phyloP scores from a whole-genome alignment of 37 sponge, comb jelly and placozoan species.

The Sycon ciliatum region DNA sequence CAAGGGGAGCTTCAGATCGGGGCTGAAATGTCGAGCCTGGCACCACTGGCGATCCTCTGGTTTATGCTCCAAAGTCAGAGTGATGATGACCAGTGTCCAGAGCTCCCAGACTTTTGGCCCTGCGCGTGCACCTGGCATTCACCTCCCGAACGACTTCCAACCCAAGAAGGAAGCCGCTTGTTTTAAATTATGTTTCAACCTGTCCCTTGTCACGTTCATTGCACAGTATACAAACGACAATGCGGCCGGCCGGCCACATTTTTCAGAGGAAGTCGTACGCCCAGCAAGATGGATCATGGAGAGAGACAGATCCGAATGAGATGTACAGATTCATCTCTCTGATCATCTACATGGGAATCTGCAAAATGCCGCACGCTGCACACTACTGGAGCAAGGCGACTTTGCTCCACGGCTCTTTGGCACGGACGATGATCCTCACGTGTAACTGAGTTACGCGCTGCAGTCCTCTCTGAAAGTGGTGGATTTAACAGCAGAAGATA shows the following conservation, averaged over 20 bases:
- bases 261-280: not conserved
- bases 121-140: too few species aligned
- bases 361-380: not conserved
- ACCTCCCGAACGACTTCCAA: too few species aligned
- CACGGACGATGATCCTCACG: not conserved
- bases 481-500: not conserved
- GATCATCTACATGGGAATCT: slow-evolving; percentile 6
- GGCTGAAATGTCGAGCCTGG: too few species aligned
- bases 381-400: slow-evolving; percentile 10
- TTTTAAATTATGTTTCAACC: not conserved
- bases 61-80: too few species aligned
- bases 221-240: not conserved
- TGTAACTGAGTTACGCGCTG: slow-evolving; percentile 1
- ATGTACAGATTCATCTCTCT: not conserved
- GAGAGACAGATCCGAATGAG: not conserved
- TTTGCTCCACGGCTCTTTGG: not conserved
- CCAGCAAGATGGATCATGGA: not conserved
- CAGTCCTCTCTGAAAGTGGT: slow-evolving; percentile 1
- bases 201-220: not conserved
- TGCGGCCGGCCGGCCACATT: not conserved
- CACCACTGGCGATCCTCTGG: too few species aligned
- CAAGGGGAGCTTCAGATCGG: too few species aligned
- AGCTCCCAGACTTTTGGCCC: too few species aligned
- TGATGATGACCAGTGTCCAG: too few species aligned
- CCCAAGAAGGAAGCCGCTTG: too few species aligned